Evolutionary conservation across 1,140 invertebrate genomes (phyloP), one percentile per base, ranked within the genome.

Genomic region (Formica exsecta): DNA sequence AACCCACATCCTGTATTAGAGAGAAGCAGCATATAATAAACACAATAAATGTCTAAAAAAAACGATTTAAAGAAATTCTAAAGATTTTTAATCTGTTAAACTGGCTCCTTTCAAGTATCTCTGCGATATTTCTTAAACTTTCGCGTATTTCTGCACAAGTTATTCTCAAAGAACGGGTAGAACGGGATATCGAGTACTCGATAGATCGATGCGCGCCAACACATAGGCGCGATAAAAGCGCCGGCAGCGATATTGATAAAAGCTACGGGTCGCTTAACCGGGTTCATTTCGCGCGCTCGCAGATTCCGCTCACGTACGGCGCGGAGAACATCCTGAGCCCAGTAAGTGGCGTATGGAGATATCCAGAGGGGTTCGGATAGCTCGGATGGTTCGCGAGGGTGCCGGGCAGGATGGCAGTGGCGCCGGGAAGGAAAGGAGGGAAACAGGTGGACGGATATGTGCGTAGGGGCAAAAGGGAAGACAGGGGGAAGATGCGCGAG

Each of bases 331-430:
- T 91, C 90, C 93, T 92, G 92, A 92, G 89, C 91, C 84, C 75
- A 89, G 90, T 93, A 93, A 93, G 93, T 93, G 92, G 92, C 91
- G 92, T 93, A 94, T 94, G 92, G 90, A 93, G 93, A 94, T 93
- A 93, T 93, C 90, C 83, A 86, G 86, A 85, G 90, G 91, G 90
- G 92, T 88, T 91, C 86, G 90, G 87, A 92, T 90, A 88, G 86
- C 86, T 92, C 44, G 85, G 90, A 90, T 91, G 91, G 89, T 85
- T 88, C 77, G 81, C 85, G 75, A 92, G 92, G 91, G 89, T 91
- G 91, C 85, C 54, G 9, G 57, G 71, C 32, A 22, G 79, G 75
- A 84, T 73, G 86, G 71, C 76, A 76, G 54, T 86, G 81, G 79
- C 48, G 36, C 54, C n/a, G 76, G 87, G 62, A 38, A 29, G 85